Percentiles rank a stretch among this genome's conserved stretches.
Conservation (phyloP, 2,113 vertebrate genomes). For the Cricetomys ansorgei region DNA sequence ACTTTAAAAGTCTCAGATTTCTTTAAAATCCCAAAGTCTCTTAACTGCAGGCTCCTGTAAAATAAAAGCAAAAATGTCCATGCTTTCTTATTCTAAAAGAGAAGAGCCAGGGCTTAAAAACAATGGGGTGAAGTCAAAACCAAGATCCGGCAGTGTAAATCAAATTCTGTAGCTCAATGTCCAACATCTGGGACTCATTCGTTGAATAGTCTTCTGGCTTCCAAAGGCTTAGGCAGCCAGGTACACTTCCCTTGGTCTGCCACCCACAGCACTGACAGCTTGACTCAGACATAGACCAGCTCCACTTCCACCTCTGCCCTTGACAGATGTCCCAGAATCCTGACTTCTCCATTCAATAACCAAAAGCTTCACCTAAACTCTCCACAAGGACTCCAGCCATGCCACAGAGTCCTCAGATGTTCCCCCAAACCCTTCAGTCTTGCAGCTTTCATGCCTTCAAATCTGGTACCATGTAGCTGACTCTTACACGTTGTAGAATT, state of each 20-base stretch:
- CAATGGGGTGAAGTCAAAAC: not conserved
- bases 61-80: not conserved
- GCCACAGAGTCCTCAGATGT: not conserved
- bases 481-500: not conserved
- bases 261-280: not conserved
- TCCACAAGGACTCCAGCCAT: not conserved
- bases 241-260: not conserved
- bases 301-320: not conserved
- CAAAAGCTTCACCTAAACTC: not conserved
- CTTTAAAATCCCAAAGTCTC: not conserved
- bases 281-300: not conserved
- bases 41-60: too few species aligned
- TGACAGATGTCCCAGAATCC: too few species aligned
- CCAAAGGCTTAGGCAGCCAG: not conserved
- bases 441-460: not conserved
- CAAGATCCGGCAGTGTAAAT: not conserved
- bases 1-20: not conserved
- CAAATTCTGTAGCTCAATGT: not conserved
- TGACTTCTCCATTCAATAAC: not conserved
- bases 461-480: not conserved
- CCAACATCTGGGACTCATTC: not conserved
- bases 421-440: too few species aligned
- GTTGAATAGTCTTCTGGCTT: not conserved
- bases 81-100: not conserved
- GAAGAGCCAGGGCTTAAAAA: not conserved